Evolutionary conservation across 2,888 invertebrate genomes (phyloP).

Genomic region (Oscheius myriophilus): DNA sequence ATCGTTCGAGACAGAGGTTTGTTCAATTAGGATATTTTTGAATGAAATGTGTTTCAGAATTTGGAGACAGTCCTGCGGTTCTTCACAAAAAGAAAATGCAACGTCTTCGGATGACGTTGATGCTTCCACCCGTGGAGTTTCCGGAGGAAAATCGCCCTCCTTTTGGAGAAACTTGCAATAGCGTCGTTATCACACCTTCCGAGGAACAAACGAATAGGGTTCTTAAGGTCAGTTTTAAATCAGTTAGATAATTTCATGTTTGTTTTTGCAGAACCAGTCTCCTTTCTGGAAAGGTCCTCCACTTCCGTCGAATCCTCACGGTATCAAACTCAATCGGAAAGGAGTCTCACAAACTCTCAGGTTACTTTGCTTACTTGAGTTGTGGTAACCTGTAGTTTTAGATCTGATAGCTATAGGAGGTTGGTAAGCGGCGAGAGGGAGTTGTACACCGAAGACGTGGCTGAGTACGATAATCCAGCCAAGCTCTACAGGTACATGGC

Average conservation of each 20-base stretch:
- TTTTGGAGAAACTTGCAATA: constrained; percentile 3
- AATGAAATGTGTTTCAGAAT: constrained; percentile 4
- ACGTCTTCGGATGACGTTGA: constrained; percentile 15
- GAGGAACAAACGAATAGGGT: background rate
- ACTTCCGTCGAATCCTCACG: background rate
- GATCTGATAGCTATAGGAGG: background rate
- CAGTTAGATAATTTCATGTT: background rate
- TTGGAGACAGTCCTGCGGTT: constrained; percentile 3
- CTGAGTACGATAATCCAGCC: background rate
- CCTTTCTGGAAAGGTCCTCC: constrained; percentile 30
- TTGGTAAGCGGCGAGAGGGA: background rate
- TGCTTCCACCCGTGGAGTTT: constrained; percentile 18
- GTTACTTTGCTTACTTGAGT: background rate
- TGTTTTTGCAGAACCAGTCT: constrained; percentile 9
- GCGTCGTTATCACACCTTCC: constrained; percentile 15
- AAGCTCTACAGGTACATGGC: background rate
- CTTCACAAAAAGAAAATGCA: constrained; percentile 2
- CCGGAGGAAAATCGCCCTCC: background rate
- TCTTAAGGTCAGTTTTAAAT: constrained; percentile 1
- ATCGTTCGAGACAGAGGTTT: constrained; percentile 14
- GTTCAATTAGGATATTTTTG: background rate
- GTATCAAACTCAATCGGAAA: background rate
- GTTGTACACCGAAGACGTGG: constrained; percentile 1
- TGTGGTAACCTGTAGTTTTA: background rate
- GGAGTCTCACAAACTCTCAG: constrained; percentile 1